These are phyloP conservation scores for Sebastes hubbsi DNA, from an alignment of 2,797 vertebrate species.

Conservation along the genomic window DNA sequence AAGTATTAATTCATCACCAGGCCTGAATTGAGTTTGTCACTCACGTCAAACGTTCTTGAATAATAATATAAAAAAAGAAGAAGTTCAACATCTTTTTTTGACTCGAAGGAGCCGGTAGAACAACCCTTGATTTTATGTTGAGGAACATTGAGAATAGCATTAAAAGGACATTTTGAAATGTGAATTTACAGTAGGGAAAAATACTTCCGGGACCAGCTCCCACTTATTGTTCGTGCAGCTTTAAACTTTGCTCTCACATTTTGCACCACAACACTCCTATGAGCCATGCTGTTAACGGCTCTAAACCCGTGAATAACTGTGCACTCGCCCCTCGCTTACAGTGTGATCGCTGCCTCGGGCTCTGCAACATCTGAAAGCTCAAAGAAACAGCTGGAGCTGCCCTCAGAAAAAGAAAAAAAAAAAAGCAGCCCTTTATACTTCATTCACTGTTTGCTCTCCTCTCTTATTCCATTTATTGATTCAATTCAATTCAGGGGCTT, in stretches of 20 bases:
- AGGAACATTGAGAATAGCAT: not conserved
- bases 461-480: slow-evolving; percentile 3
- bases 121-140: not conserved
- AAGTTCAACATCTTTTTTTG: not conserved
- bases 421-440: not conserved
- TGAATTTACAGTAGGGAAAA: not conserved
- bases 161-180: not conserved
- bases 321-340: not conserved
- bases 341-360: slow-evolving; percentile 32
- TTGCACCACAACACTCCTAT: not conserved
- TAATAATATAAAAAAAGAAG: not conserved
- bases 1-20: not conserved
- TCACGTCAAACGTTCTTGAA: not conserved
- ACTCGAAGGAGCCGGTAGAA: not conserved
- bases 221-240: not conserved
- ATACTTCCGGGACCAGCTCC: not conserved
- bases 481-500: not conserved
- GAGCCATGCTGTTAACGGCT: not conserved
- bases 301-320: not conserved
- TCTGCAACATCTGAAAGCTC: slow-evolving; percentile 24
- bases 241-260: not conserved
- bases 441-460: not conserved
- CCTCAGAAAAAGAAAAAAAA: slow-evolving; percentile 22
- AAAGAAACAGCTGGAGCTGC: slow-evolving; percentile 48
- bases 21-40: not conserved